Conservation (phyloP, 2,113 vertebrate genomes). For the Todiramphus chloris region DNA sequence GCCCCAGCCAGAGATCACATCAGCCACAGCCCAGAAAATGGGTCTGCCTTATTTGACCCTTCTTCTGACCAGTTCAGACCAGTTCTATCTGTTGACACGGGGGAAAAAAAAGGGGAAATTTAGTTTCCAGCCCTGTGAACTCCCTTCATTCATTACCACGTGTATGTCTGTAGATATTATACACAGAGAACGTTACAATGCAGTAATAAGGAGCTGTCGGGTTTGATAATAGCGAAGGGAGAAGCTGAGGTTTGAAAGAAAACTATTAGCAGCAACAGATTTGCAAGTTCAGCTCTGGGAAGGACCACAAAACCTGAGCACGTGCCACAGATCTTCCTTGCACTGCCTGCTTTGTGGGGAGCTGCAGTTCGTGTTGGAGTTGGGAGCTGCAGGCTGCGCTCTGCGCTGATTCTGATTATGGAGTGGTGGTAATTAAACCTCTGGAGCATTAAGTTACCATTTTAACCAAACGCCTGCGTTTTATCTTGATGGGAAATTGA, state of each 20-base stretch:
- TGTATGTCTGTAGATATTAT: background rate
- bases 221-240: background rate
- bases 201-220: background rate
- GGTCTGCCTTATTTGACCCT: background rate
- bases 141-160: background rate
- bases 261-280: background rate
- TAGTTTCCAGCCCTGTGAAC: background rate
- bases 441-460: conserved; percentile 59
- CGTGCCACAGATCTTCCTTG: background rate
- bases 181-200: background rate
- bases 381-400: background rate
- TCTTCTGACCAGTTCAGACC: background rate
- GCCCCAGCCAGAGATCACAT: background rate
- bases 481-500: conserved; percentile 52
- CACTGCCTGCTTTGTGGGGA: background rate
- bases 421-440: conserved; percentile 58
- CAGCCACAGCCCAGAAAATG: background rate
- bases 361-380: background rate
- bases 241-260: background rate
- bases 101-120: background rate
- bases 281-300: background rate
- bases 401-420: conserved; percentile 5
- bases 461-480: conserved; percentile 60
- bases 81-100: background rate
- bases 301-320: background rate